Conservation (phyloP, 1,140 invertebrate species). For the Samia ricini region DNA sequence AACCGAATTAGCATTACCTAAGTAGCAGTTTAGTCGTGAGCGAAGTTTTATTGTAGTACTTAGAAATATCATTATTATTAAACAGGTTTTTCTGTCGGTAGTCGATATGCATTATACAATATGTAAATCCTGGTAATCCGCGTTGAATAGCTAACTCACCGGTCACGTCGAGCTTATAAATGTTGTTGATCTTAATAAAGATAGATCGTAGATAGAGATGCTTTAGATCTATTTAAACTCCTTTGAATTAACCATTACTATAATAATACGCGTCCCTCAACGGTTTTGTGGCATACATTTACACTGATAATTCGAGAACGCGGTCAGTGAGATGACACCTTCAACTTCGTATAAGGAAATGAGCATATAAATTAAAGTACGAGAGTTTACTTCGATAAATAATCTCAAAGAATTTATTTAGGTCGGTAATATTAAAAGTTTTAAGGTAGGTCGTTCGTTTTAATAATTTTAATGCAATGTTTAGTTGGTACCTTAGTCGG, state of each 20-base stretch:
- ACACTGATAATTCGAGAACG: background rate
- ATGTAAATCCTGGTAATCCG: conserved; percentile 26
- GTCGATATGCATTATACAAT: conserved; percentile 1
- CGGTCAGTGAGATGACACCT: background rate
- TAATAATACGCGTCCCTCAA: background rate
- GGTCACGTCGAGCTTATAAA: conserved; percentile 20
- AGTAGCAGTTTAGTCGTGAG: background rate
- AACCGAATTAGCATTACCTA: background rate
- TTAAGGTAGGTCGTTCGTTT: background rate
- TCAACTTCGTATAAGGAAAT: background rate
- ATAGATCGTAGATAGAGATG: conserved; percentile 46
- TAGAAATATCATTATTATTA: background rate
- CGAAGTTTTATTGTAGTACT: background rate
- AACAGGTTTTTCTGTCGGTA: background rate
- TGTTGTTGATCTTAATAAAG: conserved; percentile 32
- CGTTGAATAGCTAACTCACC: conserved; percentile 22
- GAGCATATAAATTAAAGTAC: background rate
- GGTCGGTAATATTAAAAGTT: background rate
- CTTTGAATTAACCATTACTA: conserved; percentile 20
- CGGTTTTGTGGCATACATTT: background rate
- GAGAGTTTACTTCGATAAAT: background rate
- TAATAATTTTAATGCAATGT: background rate
- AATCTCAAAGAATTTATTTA: background rate
- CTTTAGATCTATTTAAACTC: conserved; percentile 30
- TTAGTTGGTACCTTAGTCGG: background rate